phyloP scores from a whole-genome alignment of 2,797 vertebrate genomes.

The Enteromius afrohamiltoni region DNA sequence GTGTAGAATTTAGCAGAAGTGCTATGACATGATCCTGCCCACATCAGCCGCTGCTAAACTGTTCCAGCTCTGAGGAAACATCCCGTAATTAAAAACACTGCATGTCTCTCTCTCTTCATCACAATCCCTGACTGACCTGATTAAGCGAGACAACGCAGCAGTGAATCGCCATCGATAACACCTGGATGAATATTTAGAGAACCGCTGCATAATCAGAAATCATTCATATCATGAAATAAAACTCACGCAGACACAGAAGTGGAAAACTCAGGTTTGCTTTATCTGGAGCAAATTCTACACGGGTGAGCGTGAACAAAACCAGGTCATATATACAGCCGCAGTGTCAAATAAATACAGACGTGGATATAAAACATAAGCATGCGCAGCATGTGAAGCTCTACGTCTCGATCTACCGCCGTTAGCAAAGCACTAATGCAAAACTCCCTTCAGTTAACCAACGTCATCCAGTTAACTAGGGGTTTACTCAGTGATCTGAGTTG shows the following conservation, averaged over 20 bases:
- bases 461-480: background rate
- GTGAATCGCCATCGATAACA: background rate
- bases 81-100: background rate
- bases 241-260: constrained; percentile 27
- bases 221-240: constrained; percentile 19
- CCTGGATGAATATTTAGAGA: constrained; percentile 26
- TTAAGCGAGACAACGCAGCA: background rate
- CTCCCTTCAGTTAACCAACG: background rate
- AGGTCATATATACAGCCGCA: constrained; percentile 86
- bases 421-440: constrained; percentile 45
- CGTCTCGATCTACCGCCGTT: constrained; percentile 63
- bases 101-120: background rate
- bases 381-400: constrained; percentile 73
- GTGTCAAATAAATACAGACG: constrained; percentile 86
- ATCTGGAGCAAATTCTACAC: constrained; percentile 91
- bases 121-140: background rate
- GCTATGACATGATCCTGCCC: too few relatives aligned
- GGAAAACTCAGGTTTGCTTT: constrained; percentile 64
- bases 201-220: background rate
- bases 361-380: constrained; percentile 83
- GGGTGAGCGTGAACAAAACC: constrained; percentile 78
- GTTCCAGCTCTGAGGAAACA: background rate
- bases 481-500: background rate
- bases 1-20: background rate
- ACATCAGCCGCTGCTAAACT: background rate